These are phyloP conservation scores for Andricus quercusramuli DNA, from an alignment of 2,888 invertebrate genomes.

Conservation along the genomic window DNA sequence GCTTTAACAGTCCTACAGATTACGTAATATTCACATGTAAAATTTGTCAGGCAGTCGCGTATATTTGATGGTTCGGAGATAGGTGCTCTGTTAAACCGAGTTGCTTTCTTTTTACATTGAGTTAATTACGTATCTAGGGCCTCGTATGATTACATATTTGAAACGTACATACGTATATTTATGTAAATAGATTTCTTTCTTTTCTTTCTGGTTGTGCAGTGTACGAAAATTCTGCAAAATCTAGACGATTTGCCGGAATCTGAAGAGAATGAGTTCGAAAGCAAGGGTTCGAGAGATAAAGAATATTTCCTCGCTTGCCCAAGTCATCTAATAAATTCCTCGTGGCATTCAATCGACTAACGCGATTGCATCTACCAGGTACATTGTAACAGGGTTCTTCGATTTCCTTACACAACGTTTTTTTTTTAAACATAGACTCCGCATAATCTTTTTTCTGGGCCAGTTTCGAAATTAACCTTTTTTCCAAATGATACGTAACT, in stretches of 20 bases:
- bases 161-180: conserved; percentile 46
- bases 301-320: conserved; percentile 42
- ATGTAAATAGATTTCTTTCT: conserved; percentile 37
- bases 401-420: conserved; percentile 19
- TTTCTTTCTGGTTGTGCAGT: conserved; percentile 42
- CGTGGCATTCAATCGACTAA: conserved; percentile 70
- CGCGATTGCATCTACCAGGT: conserved; percentile 75
- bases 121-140: conserved; percentile 65
- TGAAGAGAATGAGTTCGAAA: conserved; percentile 20
- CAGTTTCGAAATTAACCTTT: not conserved
- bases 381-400: conserved; percentile 71
- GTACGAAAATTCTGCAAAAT: conserved; percentile 44
- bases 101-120: conserved; percentile 27
- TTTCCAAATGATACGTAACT: conserved; percentile 31
- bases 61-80: conserved; percentile 26
- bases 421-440: conserved; percentile 9
- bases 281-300: conserved; percentile 25
- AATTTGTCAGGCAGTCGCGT: conserved; percentile 37
- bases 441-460: conserved; percentile 19
- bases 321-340: conserved; percentile 68
- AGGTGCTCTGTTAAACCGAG: conserved; percentile 29
- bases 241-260: conserved; percentile 32
- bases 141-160: conserved; percentile 50
- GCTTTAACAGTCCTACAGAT: conserved; percentile 30
- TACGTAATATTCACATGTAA: conserved; percentile 32